These are phyloP conservation scores for Mimumesa dahlbomi DNA, from an alignment of 2,888 invertebrate species.

Conservation along the genomic window DNA sequence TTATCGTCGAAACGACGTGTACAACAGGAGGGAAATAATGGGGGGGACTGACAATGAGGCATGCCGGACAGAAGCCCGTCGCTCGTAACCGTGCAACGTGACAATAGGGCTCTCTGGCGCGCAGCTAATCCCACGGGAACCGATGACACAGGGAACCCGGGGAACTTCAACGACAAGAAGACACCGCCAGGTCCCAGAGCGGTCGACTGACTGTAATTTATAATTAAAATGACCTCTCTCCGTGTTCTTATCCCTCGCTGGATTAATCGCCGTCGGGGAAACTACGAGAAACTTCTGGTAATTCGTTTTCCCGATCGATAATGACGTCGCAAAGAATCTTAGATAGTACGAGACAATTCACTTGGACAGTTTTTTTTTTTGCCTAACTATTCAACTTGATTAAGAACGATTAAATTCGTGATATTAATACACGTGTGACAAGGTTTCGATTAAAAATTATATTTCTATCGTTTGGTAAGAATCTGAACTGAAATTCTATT, in stretches of 20 bases:
- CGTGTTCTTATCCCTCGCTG: not conserved
- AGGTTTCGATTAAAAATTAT: too few relatives aligned
- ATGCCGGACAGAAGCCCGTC: not conserved
- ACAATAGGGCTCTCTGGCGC: not conserved
- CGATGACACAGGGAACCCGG: not conserved
- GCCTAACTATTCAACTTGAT: too few relatives aligned
- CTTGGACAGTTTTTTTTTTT: too few relatives aligned
- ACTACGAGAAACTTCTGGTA: too few relatives aligned
- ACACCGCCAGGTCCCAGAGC: not conserved
- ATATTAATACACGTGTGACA: too few relatives aligned
- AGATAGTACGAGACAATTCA: too few relatives aligned
- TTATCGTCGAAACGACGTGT: not conserved
- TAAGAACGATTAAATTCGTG: too few relatives aligned
- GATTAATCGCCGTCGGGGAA: too few relatives aligned
- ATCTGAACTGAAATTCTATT: too few relatives aligned
- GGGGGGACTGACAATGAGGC: not conserved
- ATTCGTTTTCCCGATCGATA: too few relatives aligned
- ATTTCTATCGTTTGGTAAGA: too few relatives aligned
- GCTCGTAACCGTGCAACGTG: not conserved
- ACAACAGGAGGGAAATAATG: not conserved
- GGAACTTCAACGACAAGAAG: constrained; percentile 3
- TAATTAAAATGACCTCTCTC: not conserved
- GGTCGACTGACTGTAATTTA: not conserved
- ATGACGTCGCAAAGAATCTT: too few relatives aligned
- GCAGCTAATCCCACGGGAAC: constrained; percentile 1